A percentile compares a stretch with the other conserved stretches of the same genome.
Evolutionary conservation across 2,888 invertebrate species (phyloP).

Genomic region (Electrophaes corylata): DNA sequence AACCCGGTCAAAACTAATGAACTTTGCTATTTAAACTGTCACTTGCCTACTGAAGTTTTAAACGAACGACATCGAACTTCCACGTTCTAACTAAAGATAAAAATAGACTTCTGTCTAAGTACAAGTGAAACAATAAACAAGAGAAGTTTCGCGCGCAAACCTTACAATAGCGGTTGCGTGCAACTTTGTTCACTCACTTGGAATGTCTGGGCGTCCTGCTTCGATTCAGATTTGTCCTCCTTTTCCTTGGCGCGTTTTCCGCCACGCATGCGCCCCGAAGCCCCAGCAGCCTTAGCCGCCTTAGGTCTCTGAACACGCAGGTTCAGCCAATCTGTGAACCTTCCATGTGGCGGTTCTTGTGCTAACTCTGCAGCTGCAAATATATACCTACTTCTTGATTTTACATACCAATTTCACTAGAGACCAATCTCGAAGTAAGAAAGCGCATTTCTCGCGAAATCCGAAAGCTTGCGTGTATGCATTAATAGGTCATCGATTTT

Average conservation of each 20-base stretch:
- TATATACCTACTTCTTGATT: too few relatives aligned
- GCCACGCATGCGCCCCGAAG: conserved; percentile 65
- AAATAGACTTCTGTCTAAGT: conserved; percentile 35
- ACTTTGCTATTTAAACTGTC: conserved; percentile 28
- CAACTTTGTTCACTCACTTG: conserved; percentile 62
- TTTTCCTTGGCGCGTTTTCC: conserved; percentile 65
- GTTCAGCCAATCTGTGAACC: conserved; percentile 77
- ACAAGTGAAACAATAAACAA: conserved; percentile 44
- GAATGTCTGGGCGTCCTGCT: conserved; percentile 62
- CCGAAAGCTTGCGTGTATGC: conserved; percentile 47
- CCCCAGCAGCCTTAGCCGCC: conserved; percentile 51
- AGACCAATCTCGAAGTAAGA: not conserved
- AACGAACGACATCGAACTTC: conserved; percentile 38
- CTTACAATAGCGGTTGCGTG: conserved; percentile 43
- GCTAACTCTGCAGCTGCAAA: conserved; percentile 76
- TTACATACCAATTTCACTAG: not conserved
- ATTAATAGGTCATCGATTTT: conserved; percentile 58
- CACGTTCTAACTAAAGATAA: conserved; percentile 37
- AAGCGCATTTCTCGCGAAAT: conserved; percentile 12
- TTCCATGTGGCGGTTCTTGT: conserved; percentile 72
- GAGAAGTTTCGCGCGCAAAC: conserved; percentile 52
- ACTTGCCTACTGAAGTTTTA: conserved; percentile 47
- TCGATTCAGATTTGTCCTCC: conserved; percentile 41
- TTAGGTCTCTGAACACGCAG: conserved; percentile 69
- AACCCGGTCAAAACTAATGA: conserved; percentile 20